Evolutionary conservation across 2,797 vertebrate genomes (phyloP).

Genomic region (Acipenser oxyrinchus): DNA sequence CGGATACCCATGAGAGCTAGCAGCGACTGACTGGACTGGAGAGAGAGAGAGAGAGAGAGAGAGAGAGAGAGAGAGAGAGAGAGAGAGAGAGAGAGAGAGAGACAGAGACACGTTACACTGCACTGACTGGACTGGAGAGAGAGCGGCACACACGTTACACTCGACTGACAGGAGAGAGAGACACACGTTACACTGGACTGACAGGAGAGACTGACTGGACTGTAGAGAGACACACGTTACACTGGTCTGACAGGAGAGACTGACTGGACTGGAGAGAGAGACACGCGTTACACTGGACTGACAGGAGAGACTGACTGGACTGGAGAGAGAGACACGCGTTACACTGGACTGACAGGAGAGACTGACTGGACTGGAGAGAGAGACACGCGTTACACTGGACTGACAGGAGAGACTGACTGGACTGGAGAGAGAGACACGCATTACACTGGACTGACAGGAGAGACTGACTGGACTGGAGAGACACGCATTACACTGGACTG

Average conservation of each 20-base stretch:
- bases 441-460: neutral
- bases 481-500: neutral
- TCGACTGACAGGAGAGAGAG: too few relatives aligned
- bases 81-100: constrained; percentile 21
- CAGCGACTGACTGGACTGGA: constrained; percentile 65
- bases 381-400: too few relatives aligned
- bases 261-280: too few relatives aligned
- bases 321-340: constrained; percentile 14
- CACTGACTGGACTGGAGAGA: constrained; percentile 58
- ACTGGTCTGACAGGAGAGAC: neutral
- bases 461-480: too few relatives aligned
- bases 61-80: constrained; percentile 29
- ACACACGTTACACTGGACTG: too few relatives aligned
- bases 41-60: constrained; percentile 17
- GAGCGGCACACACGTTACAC: neutral
- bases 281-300: too few relatives aligned
- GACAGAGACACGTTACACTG: too few relatives aligned
- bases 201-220: too few relatives aligned
- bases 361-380: neutral
- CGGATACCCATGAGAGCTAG: constrained; percentile 78
- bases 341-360: neutral
- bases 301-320: neutral
- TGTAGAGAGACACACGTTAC: neutral
- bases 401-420: too few relatives aligned
- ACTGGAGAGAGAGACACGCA: neutral